Base-by-base conservation (phyloP, 2,113 vertebrate genomes). In the Gallinago media region DNA sequence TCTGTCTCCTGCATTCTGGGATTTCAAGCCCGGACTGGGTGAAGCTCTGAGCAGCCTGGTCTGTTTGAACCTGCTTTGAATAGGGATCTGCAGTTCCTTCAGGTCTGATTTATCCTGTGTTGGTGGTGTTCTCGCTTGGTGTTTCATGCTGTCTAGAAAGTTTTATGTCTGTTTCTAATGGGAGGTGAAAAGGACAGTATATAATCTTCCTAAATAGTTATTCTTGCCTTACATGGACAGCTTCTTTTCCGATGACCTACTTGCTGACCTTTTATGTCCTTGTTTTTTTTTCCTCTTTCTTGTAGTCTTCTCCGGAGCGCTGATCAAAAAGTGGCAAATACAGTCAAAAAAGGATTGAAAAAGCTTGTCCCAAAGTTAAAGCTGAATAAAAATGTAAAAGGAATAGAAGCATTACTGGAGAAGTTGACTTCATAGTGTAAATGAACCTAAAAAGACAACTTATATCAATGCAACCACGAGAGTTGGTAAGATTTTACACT, bases 301-400 rank as follows among this genome's bases (percentile, higher is more conserved):
- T 93, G 38, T 85, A 99, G 99, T 89, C 99, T 99, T 81, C 98
- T 99, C 36, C 99, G 98, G 94, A 99, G 99, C 74, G 91, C 95
- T 3, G 98, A 99, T 74, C 93, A 98, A 87, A 95, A 98, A 18
- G 98, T 99, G 92, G 97, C 96, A 21, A 94, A 91, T 8, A 97
- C 98, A 92, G 98, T 99, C 86, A 99, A 98, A 97, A 96, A 76
- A 36, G 98, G 96, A 78, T 95, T 99, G 65, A 97, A 97, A 97
- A 97, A 98, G 78, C 97, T 99, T 61, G 81, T 98, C 54, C 97
- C 98, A 3, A 96, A 98, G 46, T 96, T 99, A 86, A 93, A 98
- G 94, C 97, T 93, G 95, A 95, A 94, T 86, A 98, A 97, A 95
- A 97, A 93, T 91, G 96, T 94, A 80, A 99, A 99, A 98, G 99